Evolutionary conservation across 2,797 vertebrate genomes (phyloP).

Genomic region (Labroides dimidiatus): DNA sequence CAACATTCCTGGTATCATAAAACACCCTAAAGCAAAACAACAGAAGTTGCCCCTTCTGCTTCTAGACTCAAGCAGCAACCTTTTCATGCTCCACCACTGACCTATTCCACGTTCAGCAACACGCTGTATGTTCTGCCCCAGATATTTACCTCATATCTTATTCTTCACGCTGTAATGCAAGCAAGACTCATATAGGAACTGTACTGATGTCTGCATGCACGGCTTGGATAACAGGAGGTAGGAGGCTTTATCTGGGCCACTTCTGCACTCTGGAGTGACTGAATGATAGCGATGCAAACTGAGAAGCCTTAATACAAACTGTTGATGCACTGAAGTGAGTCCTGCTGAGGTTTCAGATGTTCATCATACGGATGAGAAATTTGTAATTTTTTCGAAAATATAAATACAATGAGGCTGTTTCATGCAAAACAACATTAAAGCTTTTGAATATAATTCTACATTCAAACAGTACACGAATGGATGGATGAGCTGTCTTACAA

Average conservation of each 20-base stretch:
- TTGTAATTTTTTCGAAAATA: neutral
- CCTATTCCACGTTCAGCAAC: conserved; percentile 45
- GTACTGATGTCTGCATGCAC: conserved; percentile 11
- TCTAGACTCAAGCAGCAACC: conserved; percentile 40
- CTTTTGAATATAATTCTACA: too few relatives aligned
- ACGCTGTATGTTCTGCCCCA: conserved; percentile 46
- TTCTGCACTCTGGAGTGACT: conserved; percentile 11
- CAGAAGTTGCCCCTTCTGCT: conserved; percentile 13
- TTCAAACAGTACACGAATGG: too few relatives aligned
- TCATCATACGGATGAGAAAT: neutral
- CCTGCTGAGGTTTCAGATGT: neutral
- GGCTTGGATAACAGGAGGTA: conserved; percentile 20
- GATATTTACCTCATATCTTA: conserved; percentile 46
- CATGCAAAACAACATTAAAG: neutral
- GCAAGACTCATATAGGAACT: conserved; percentile 16
- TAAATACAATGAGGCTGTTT: neutral
- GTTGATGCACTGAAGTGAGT: conserved; percentile 1
- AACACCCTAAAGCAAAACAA: conserved; percentile 15
- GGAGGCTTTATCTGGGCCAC: conserved; percentile 24
- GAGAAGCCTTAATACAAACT: conserved; percentile 4
- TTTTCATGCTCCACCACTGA: conserved; percentile 48
- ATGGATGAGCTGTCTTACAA: too few relatives aligned
- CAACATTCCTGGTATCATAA: conserved; percentile 9
- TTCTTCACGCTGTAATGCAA: conserved; percentile 42
- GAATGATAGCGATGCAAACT: neutral